Conservation (phyloP, 2,888 invertebrate genomes). For the Gymnoscelis rufifasciata region DNA sequence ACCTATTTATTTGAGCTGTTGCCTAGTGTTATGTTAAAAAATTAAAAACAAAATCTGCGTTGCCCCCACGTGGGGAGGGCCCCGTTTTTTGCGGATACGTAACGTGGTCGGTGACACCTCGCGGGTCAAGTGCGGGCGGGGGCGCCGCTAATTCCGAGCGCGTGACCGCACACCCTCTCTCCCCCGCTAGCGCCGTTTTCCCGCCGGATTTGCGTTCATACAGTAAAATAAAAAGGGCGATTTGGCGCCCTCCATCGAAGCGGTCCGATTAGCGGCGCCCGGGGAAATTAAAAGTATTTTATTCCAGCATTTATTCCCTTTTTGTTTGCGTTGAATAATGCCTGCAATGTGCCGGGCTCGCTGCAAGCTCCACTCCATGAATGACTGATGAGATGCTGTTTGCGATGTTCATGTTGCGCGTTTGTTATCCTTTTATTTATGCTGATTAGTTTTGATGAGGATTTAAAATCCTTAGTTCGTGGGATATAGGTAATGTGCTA, state of each 20-base stretch:
- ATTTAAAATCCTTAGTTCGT: constrained; percentile 5
- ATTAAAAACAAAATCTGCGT: constrained; percentile 65
- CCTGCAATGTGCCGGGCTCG: constrained; percentile 33
- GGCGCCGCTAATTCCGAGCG: constrained; percentile 65
- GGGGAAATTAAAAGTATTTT: constrained; percentile 78
- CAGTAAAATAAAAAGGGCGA: constrained; percentile 77
- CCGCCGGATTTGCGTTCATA: constrained; percentile 76
- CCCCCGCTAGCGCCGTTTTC: constrained; percentile 55
- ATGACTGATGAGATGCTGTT: constrained; percentile 36
- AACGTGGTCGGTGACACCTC: constrained; percentile 73
- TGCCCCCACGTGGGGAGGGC: constrained; percentile 36
- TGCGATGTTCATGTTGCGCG: constrained; percentile 30
- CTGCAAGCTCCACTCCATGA: constrained; percentile 30
- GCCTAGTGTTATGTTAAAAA: constrained; percentile 52
- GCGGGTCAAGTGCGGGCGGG: constrained; percentile 55
- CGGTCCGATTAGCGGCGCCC: constrained; percentile 75
- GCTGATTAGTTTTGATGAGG: constrained; percentile 22
- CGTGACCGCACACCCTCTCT: constrained; percentile 58
- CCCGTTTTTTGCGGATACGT: constrained; percentile 68
- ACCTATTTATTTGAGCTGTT: constrained; percentile 25
- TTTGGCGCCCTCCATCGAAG: constrained; percentile 74
- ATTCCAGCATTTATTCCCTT: constrained; percentile 74
- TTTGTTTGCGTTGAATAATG: constrained; percentile 68
- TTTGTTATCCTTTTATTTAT: constrained; percentile 31
- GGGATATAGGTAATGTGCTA: too few species aligned